Evolutionary conservation across 2,113 vertebrate species (phyloP), one percentile per base, ranked within the genome.

Genomic region (Chlamydotis undulata): DNA sequence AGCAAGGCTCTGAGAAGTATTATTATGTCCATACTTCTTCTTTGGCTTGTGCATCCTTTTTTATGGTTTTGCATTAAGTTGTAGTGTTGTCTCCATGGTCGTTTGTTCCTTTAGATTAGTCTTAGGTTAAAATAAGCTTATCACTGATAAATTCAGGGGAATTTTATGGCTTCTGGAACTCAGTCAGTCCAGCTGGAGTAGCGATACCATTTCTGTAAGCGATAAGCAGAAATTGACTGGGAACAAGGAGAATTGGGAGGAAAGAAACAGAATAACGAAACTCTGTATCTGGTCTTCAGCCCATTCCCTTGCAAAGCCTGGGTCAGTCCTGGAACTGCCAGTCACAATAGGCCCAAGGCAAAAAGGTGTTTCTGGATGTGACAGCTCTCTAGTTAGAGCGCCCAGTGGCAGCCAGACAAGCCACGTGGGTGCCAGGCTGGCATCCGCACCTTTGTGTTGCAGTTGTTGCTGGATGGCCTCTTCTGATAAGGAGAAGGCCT

Each of bases 1-100:
- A 98, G 85, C 89, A 53, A 93, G 94, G 64, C 96, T 97, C 90
- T 71, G 88, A 88, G 94, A 97, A 96, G 57, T 83, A 52, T 96
- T 95, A 96, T 96, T 92, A 93, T 91, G 95, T 97, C 98, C 97
- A 81, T 89, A 96, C 92, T 97, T 94, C 93, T 96, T 97, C 88
- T 93, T 94, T 92, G 91, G 67, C 90, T 95, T 77, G 45, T 61
- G 86, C 68, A 81, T 94, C 39, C 74, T 91, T 92, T 93, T 97
- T 97, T 94, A 97, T 96, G 94, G 94, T 78, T 97, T 97, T 97
- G 64, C 87, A 96, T 97, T 97, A 98, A 96, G 92, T 94, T 96
- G 85, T 94, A 96, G 90, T 81, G 84, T 97, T 98, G 97, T 96
- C 94, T 96, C 94, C 14, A 22, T 81, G 93, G 96, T 96, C 43